Base-by-base conservation (phyloP, 2,797 vertebrate species). In the Austrolebias charrua region DNA sequence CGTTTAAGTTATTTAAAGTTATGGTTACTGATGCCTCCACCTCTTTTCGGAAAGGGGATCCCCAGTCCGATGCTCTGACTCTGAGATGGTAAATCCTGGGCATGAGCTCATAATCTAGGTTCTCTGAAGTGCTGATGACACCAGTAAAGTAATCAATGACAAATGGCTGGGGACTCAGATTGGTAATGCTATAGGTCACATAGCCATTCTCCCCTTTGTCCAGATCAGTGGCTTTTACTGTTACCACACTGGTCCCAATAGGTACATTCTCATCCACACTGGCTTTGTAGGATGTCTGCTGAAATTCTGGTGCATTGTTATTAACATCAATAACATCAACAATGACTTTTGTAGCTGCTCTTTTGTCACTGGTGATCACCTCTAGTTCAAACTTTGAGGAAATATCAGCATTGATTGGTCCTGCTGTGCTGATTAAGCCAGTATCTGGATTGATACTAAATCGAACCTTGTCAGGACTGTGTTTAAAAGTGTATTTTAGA, bases 51-150 rank as follows among this genome's bases (percentile, higher is more conserved):
- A 96, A 99, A 0, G 97, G 97, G 63, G 93, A 78, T 57, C 98
- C 98, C 97, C 98, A 98, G 71, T 99, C 98, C 0, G 97, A 98
- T 0, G 96, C 96, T 5, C 98, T 92, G 52, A 99, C 90, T 88
- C 93, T 94, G 31, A 99, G 91, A 60, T 86, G 94, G 76, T 99
- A 99, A 85, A 99, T 93, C 62, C 97, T 95, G 5, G 97, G 96
- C 96, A 98, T 98, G 69, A 99, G 86, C 73, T 99, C 97, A 69
- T 99, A 98, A 94, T 99, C 96, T 70, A 99, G 81, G 51, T 92
- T 89, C 82, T 96, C 95, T 0, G 95, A 93, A 40, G 95, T 98
- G 71, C 93, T 96, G 87, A 99, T 93, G 31, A 95, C 86, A 19
- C 98, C 98, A 1, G 90, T 94, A 83, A 99, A 98, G 82, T 96